Evolutionary conservation across 2,797 vertebrate genomes (phyloP).

Genomic region (Sebastes nivosus): DNA sequence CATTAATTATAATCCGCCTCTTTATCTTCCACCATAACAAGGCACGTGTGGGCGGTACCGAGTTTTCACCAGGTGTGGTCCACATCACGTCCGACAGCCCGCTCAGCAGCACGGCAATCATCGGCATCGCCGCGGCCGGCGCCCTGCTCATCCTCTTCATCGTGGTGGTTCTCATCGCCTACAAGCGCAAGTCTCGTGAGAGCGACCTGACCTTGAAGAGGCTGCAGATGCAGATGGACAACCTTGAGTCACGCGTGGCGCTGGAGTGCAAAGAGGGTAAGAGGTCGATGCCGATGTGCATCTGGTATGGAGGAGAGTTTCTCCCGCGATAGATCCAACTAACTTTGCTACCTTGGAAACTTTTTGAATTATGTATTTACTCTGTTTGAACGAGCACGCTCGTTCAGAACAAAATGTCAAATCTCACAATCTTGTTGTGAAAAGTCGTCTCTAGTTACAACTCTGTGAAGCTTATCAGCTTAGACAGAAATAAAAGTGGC

Average conservation of each 20-base stretch:
- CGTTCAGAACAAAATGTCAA: not conserved
- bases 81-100: constrained; percentile 97
- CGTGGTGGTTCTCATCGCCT: constrained; percentile 95
- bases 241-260: constrained; percentile 97
- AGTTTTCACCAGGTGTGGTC: constrained; percentile 96
- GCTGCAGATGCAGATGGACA: constrained; percentile 99
- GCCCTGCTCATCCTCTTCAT: constrained; percentile 97
- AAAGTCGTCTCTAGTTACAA: not conserved
- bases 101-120: constrained; percentile 94
- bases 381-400: not conserved
- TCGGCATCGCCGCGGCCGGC: constrained; percentile 94
- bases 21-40: constrained; percentile 53
- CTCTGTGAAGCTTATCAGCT: not conserved
- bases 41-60: constrained; percentile 96
- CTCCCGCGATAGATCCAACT: not conserved
- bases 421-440: not conserved
- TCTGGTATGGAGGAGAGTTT: not conserved
- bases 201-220: constrained; percentile 97
- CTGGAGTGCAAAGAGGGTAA: constrained; percentile 98
- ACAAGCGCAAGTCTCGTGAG: constrained; percentile 97
- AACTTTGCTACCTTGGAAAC: not conserved
- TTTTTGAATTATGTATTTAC: not conserved
- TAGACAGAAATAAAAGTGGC: not conserved
- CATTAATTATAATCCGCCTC: not conserved
- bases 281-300: not conserved